These are phyloP conservation scores for Drosophila nigrodunni DNA, from an alignment of 1,140 invertebrate genomes.

Conservation along the genomic window DNA sequence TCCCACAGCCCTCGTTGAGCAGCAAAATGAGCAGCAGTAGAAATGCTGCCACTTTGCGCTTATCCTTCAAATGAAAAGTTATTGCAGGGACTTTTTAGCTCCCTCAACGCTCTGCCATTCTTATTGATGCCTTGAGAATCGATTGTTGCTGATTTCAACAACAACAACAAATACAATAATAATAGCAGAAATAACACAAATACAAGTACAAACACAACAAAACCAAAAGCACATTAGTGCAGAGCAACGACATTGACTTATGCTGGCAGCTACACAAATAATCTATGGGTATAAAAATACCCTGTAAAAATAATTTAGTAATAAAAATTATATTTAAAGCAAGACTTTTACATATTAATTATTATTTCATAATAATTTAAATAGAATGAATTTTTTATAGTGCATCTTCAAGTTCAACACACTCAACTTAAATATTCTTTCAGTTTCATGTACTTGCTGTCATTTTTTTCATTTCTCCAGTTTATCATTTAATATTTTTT, in stretches of 20 bases:
- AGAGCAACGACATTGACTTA: slow-evolving; percentile 44
- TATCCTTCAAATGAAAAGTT: slow-evolving; percentile 72
- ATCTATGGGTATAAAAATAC: slow-evolving; percentile 14
- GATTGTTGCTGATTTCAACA: slow-evolving; percentile 35
- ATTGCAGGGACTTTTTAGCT: slow-evolving; percentile 58
- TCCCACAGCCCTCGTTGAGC: not conserved
- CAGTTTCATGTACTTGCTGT: slow-evolving; percentile 20
- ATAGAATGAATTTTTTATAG: not conserved
- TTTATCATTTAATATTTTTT: slow-evolving; percentile 4
- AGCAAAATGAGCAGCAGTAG: slow-evolving; percentile 57
- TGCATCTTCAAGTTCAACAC: slow-evolving; percentile 1
- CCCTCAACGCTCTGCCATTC: slow-evolving; percentile 28
- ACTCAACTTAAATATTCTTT: not conserved
- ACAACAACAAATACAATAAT: slow-evolving; percentile 11
- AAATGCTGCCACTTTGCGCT: slow-evolving; percentile 64
- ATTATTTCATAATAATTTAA: not conserved
- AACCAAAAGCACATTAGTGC: slow-evolving; percentile 58
- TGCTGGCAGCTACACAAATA: slow-evolving; percentile 35
- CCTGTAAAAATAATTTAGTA: not conserved
- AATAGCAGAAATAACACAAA: slow-evolving; percentile 5
- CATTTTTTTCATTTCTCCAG: slow-evolving; percentile 12
- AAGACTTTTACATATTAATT: not conserved
- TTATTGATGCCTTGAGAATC: slow-evolving; percentile 55
- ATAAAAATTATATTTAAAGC: too few relatives aligned
- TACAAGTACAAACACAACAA: slow-evolving; percentile 3